Percentiles rank a stretch among this genome's conserved stretches.
phyloP scores from a whole-genome alignment of 2,888 invertebrate genomes.

The Cyrtodaria siliqua region DNA sequence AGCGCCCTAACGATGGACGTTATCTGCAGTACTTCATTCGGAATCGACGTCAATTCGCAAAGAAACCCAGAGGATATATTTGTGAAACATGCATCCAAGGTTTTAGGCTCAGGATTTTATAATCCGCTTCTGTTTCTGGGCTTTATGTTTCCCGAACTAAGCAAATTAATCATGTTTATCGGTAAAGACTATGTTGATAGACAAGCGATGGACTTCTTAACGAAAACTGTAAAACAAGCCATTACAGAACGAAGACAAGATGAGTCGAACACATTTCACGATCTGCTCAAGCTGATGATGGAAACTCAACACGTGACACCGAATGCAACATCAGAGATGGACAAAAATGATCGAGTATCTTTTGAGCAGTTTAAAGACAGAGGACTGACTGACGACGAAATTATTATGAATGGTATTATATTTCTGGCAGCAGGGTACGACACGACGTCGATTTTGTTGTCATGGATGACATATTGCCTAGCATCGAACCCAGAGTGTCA shows the following conservation, averaged over 20 bases:
- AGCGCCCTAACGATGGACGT: slow-evolving; percentile 64
- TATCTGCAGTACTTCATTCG: slow-evolving; percentile 61
- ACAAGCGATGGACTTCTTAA: slow-evolving; percentile 39
- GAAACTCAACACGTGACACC: slow-evolving; percentile 8
- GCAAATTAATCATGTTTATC: slow-evolving; percentile 17
- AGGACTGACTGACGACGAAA: slow-evolving; percentile 70
- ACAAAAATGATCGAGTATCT: neutral
- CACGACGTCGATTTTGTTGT: slow-evolving; percentile 86
- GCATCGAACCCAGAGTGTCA: slow-evolving; percentile 86
- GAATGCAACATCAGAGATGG: neutral
- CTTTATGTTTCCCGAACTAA: slow-evolving; percentile 48
- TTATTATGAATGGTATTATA: slow-evolving; percentile 81
- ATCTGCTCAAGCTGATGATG: slow-evolving; percentile 49
- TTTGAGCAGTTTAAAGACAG: slow-evolving; percentile 42
- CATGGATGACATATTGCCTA: slow-evolving; percentile 85
- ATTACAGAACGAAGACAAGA: slow-evolving; percentile 38
- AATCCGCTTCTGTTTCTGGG: slow-evolving; percentile 33
- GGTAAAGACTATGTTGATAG: slow-evolving; percentile 27
- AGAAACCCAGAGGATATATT: slow-evolving; percentile 59
- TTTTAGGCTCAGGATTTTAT: slow-evolving; percentile 18
- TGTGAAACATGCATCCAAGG: slow-evolving; percentile 55
- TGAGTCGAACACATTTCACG: slow-evolving; percentile 12
- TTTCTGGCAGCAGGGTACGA: slow-evolving; percentile 87
- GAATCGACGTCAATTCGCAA: slow-evolving; percentile 65
- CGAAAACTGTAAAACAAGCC: slow-evolving; percentile 34